phyloP scores from a whole-genome alignment of 2,113 vertebrate genomes.

The Myrmecobius fasciatus region DNA sequence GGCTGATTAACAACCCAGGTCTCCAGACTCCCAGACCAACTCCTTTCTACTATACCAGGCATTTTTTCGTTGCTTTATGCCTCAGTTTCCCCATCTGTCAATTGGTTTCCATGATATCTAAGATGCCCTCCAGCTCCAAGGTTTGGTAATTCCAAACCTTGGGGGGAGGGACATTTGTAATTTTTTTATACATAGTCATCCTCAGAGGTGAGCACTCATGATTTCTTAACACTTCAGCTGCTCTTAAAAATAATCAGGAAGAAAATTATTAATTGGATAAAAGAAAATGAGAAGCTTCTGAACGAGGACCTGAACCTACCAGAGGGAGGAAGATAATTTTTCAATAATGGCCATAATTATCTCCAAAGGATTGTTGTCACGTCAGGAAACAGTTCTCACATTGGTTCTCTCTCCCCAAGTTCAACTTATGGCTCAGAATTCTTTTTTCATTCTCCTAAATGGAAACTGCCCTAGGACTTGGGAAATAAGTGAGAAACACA shows the following conservation, averaged over 20 bases:
- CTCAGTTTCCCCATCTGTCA: conserved; percentile 34
- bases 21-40: not conserved
- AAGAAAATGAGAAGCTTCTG: conserved; percentile 68
- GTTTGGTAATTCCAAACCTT: conserved; percentile 9
- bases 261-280: conserved; percentile 70
- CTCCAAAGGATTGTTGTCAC: conserved; percentile 44
- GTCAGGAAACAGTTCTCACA: conserved; percentile 43
- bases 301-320: conserved; percentile 55
- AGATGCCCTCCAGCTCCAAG: conserved; percentile 51
- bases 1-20: not conserved
- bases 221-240: conserved; percentile 50
- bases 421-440: conserved; percentile 27
- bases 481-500: not conserved
- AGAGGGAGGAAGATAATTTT: conserved; percentile 65
- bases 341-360: conserved; percentile 60
- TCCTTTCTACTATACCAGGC: not conserved
- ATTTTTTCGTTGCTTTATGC: not conserved
- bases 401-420: conserved; percentile 55
- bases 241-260: conserved; percentile 66
- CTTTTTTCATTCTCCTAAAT: not conserved
- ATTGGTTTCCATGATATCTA: conserved; percentile 13
- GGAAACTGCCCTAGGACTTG: not conserved
- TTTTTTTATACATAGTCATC: conserved; percentile 67
- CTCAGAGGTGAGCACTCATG: conserved; percentile 61
- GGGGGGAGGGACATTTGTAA: not conserved